Conservation (phyloP, 2,888 invertebrate species). For the Rhimphoctona megacephalus region DNA sequence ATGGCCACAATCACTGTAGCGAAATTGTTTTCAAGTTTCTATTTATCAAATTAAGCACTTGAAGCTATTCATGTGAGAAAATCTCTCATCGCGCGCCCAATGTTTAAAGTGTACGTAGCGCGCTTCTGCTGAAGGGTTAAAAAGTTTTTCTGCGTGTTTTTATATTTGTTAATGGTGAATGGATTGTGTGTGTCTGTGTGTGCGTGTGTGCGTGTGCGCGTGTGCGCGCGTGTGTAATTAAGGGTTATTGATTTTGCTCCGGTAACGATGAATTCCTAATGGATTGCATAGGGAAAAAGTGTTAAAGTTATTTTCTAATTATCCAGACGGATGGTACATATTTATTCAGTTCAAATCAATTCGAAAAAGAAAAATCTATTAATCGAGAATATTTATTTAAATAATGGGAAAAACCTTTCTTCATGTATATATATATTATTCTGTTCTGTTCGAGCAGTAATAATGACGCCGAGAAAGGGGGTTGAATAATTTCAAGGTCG, state of each 20-base stretch:
- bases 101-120: too few species aligned
- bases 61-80: too few species aligned
- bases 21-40: too few species aligned
- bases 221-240: not conserved
- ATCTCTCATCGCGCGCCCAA: too few species aligned
- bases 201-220: too few species aligned
- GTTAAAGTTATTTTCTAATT: not conserved
- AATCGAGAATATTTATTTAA: not conserved
- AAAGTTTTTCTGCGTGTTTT: not conserved
- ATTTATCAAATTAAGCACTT: too few species aligned
- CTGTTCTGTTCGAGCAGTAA: not conserved
- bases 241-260: not conserved
- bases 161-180: too few species aligned
- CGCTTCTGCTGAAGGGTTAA: too few species aligned
- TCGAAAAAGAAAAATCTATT: not conserved
- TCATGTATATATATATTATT: not conserved
- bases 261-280: not conserved
- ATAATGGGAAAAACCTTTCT: not conserved
- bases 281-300: not conserved
- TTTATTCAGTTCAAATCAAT: not conserved
- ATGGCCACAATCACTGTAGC: too few species aligned
- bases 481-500: not conserved
- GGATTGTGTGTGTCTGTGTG: not conserved
- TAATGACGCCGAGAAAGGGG: not conserved
- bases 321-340: not conserved